Evolutionary conservation across 2,113 vertebrate genomes (phyloP), one percentile per base, ranked within the genome.

Genomic region (Oncorhynchus keta): DNA sequence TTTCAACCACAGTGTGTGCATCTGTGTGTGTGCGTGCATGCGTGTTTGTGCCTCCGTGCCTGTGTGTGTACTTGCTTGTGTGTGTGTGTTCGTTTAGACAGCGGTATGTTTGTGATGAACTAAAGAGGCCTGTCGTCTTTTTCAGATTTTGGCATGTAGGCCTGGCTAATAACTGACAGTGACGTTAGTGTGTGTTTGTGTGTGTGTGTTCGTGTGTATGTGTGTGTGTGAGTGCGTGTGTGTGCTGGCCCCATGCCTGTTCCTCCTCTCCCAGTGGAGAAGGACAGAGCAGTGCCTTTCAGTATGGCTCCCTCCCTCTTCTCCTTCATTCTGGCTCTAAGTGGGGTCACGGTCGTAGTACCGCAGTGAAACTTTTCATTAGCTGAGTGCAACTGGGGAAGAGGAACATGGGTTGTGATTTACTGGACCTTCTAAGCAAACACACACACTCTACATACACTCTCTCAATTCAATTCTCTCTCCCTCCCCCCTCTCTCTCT

Each of bases 341-440:
- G 89, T 88, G 87, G 85, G 88, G 89, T 90, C 72, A 74, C 49
- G 66, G 85, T 85, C 59, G 72, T 80, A 77, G 80, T 82, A 87
- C 79, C 8, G 49, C 83, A 79, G 85, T 76, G 86, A 89, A 87
- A 86, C 86, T 88, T 91, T 91, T 92, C 91, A 92, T 92, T 92
- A 91, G 90, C 90, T 92, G 90, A 92, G 90, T 92, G 89, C 89
- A 90, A 88, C 87, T 80, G 77, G 75, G 80, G 74, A 83, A 90
- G 88, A 87, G 72, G 79, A 86, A 80, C 84, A 75, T 26, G 51
- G 72, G 76, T 74, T 83, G 72, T 89, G 89, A 91, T 90, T 90
- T 89, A 90, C 76, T 84, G 80, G 70, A 30, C 49, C 78, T 70
- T 89, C 82, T 82, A 74, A 76, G 85, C 78, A 14, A 5, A 9